Evolutionary conservation across 2,113 vertebrate genomes (phyloP).

Genomic region (Rhabdornis inornatus): DNA sequence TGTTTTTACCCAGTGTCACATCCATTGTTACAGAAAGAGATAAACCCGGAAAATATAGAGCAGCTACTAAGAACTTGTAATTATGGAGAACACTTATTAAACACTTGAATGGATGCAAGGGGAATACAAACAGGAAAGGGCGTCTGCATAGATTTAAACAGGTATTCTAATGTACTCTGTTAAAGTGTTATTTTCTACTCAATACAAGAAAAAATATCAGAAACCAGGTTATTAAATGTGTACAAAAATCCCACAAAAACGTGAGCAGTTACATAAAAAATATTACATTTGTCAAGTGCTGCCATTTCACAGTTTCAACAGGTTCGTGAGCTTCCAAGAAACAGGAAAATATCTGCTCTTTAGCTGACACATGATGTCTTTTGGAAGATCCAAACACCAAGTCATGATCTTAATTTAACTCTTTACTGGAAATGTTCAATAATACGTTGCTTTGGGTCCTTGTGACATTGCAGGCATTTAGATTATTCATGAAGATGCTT

Average conservation of each 20-base stretch:
- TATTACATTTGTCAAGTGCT: not conserved
- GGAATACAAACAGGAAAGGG: not conserved
- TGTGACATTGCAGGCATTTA: not conserved
- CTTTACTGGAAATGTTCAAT: not conserved
- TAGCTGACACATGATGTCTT: not conserved
- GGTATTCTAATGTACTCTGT: not conserved
- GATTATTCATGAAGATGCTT: not conserved
- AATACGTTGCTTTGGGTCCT: fast-evolving
- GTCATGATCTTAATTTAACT: not conserved
- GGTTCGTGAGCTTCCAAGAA: not conserved
- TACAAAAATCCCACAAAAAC: not conserved
- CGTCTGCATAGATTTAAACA: not conserved
- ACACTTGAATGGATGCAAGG: not conserved
- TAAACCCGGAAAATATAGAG: not conserved
- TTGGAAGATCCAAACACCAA: not conserved
- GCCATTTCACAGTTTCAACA: not conserved
- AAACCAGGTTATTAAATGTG: not conserved
- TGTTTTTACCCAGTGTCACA: not conserved
- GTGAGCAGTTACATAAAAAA: not conserved
- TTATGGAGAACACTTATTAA: not conserved
- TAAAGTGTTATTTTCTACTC: not conserved
- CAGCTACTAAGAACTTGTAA: not conserved
- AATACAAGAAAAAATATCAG: not conserved
- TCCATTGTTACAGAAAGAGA: fast-evolving
- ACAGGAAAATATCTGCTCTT: not conserved